Evolutionary conservation across 2,797 vertebrate species (phyloP), one percentile per base, ranked within the genome.

Genomic region (Chelmon rostratus): DNA sequence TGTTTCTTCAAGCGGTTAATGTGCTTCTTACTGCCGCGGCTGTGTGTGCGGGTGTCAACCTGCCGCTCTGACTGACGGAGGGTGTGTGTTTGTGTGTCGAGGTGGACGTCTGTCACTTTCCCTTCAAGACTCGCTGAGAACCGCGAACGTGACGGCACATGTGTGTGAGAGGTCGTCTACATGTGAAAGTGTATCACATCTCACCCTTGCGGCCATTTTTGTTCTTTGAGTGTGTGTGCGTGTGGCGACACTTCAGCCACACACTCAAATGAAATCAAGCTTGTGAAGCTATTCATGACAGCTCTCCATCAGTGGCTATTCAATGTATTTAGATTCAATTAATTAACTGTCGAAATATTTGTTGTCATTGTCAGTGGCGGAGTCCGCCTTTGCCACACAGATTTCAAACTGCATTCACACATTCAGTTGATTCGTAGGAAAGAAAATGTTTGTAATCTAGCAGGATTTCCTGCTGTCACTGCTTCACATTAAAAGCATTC

Each of bases 1-100:
- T 66, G 83, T 62, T 71, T 85, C 69, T 53, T 33, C 68, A 73
- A 82, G 88, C 73, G 38, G 76, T 68, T 87, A 88, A 87, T 84
- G 86, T 53, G 67, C 47, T 66, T 83, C 56, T 78, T 69, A 66
- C 77, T 68, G 63, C 23, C 37, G 47, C 73, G n/a, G 58, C 63
- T 38, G 58, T 47, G 65, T 56, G 21, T 25, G 18, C 31, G 11
- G 68, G 42, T 44, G 50, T 72, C 85, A 78, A 86, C 81, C 82
- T 35, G 62, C 87, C 86, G 85, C 69, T 76, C 67, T 42, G 33
- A 49, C 65, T n/a, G 12, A 19, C 18, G 19, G 19, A 21, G 49
- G 37, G 52, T 19, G 42, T 13, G 75, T 31, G 42, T 56, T 18
- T 68, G 68, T 75, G 78, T 69, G 53, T 79, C 8, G n/a, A 10